Conservation (phyloP, 2,797 vertebrate genomes). For the Parauchenoglanis ngamensis region DNA sequence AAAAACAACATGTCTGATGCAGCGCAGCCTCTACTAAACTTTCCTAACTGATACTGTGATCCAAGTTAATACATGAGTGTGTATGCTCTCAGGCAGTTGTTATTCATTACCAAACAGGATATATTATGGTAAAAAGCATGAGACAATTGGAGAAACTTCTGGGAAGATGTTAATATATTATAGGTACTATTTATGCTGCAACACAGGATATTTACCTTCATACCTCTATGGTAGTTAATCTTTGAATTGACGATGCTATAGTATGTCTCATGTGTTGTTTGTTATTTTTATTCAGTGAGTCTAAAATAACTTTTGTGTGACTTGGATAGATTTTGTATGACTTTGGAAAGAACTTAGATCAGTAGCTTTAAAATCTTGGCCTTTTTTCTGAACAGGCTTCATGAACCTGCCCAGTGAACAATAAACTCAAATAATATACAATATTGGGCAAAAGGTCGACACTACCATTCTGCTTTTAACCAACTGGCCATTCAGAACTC, state of each 20-base stretch:
- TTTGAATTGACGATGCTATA: background rate
- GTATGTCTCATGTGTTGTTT: background rate
- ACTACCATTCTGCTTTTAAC: background rate
- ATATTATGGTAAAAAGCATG: background rate
- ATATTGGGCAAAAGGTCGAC: background rate
- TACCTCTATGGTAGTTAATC: background rate
- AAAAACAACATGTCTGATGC: constrained; percentile 26
- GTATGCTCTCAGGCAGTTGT: background rate
- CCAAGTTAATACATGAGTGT: background rate
- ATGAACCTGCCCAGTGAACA: background rate
- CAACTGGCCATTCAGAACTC: background rate
- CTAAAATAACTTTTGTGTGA: background rate
- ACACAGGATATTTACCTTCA: background rate
- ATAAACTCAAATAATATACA: background rate
- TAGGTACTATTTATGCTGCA: background rate
- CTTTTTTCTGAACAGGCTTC: background rate
- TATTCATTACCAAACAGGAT: background rate
- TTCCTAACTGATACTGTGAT: background rate
- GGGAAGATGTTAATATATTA: background rate
- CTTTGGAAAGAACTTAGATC: background rate
- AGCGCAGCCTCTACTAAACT: background rate
- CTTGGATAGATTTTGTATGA: background rate
- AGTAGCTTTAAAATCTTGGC: background rate
- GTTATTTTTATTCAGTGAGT: background rate
- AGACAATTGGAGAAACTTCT: background rate